Percentiles rank a stretch among this genome's conserved stretches.
Evolutionary conservation across 1,140 invertebrate species (phyloP).

Genomic region (Drosophila jambulina): DNA sequence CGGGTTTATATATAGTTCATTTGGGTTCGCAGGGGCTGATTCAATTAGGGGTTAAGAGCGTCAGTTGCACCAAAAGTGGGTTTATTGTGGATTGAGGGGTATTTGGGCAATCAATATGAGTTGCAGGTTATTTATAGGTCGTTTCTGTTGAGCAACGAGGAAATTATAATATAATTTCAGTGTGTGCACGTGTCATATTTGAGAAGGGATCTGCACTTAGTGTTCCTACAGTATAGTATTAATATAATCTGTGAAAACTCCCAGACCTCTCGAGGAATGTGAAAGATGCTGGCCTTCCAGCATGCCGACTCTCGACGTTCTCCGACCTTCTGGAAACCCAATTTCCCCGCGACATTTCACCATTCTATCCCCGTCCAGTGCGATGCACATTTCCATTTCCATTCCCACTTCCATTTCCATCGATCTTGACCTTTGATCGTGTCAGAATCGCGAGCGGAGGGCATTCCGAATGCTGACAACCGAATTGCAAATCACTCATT

Average conservation of each 20-base stretch:
- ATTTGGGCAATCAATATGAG: conserved; percentile 2
- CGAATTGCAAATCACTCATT: conserved; percentile 42
- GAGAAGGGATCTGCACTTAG: background rate
- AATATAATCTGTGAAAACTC: background rate
- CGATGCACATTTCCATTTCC: conserved; percentile 24
- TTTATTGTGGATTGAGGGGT: conserved; percentile 22
- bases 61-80: conserved; percentile 21
- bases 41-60: conserved; percentile 23
- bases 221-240: background rate
- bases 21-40: conserved; percentile 8
- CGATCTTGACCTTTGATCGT: conserved; percentile 50
- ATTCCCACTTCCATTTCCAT: background rate
- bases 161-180: background rate
- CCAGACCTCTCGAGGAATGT: conserved; percentile 6
- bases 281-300: conserved; percentile 17
- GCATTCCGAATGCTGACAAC: conserved; percentile 20
- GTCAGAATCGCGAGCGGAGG: conserved; percentile 26
- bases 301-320: conserved; percentile 9
- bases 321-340: conserved; percentile 16
- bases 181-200: background rate
- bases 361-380: background rate
- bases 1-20: conserved; percentile 7
- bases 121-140: conserved; percentile 20
- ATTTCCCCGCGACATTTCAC: conserved; percentile 24
- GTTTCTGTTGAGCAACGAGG: background rate